Percentiles rank a stretch among this genome's conserved stretches.
Conservation (phyloP, 2,113 vertebrate species). For the Mungos mungo region DNA sequence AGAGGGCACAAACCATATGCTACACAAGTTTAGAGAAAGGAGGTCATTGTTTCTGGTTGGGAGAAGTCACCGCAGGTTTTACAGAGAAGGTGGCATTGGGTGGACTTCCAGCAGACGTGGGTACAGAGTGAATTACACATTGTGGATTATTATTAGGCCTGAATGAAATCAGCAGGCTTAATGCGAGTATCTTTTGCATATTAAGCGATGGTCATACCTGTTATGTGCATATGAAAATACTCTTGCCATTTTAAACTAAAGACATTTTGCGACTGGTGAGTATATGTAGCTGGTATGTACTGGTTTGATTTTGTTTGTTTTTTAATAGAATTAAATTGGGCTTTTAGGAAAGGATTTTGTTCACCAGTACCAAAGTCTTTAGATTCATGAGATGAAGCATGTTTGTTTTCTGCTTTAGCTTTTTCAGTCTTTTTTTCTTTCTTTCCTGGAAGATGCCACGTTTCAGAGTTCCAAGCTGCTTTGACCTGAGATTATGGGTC, state of each 20-base stretch:
- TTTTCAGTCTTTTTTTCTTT: slow-evolving; percentile 25
- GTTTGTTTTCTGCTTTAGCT: slow-evolving; percentile 39
- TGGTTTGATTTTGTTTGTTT: slow-evolving; percentile 15
- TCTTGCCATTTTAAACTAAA: slow-evolving; percentile 18
- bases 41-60: not conserved
- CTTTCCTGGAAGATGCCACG: not conserved
- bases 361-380: not conserved
- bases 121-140: not conserved
- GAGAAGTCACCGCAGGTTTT: not conserved
- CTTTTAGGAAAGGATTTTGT: slow-evolving; percentile 36
- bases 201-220: not conserved
- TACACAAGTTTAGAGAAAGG: not conserved
- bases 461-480: slow-evolving; percentile 26
- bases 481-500: slow-evolving; percentile 36
- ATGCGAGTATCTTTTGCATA: not conserved
- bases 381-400: not conserved
- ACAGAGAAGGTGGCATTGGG: not conserved
- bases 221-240: not conserved
- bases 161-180: not conserved
- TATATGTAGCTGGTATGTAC: not conserved
- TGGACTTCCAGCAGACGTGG: not conserved
- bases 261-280: not conserved
- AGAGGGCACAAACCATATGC: not conserved
- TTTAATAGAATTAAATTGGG: not conserved
- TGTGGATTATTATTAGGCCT: not conserved